Base-by-base conservation (phyloP, 2,888 invertebrate species). In the Heteromurus nitidus region DNA sequence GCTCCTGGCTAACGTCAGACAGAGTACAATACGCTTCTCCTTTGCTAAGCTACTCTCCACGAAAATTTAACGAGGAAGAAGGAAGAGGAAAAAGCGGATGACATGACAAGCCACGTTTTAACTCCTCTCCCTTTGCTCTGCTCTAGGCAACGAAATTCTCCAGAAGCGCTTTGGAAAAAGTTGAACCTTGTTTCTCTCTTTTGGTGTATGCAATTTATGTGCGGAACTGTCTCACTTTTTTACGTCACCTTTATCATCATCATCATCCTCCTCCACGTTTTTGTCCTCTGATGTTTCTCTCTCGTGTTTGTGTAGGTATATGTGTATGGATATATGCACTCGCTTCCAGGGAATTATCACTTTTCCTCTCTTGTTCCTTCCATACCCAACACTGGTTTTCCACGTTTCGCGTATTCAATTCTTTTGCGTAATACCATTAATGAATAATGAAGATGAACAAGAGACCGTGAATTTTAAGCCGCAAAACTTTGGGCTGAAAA, bases 371-470 rank as follows among this genome's bases (percentile, higher is more conserved):
- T n/a, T n/a, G n/a, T 30, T 20, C 20, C 58, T 18, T 68, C 28
- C 68, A 22, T 20, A 36, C 36, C 5, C 36, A 5, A 31, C 31
- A 24, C 7, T 9, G 22, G 7, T 58, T 58, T 58, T 58, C 26
- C 9, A 5, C 2, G 30, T 22, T 24, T 30, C 11, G 28, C 42
- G n/a, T n/a, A n/a, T n/a, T n/a, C n/a, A n/a, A n/a, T n/a, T 53
- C 30, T 44, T 20, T 22, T 44, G 31, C 36, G 22, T 75, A 67
- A 58, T 55, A 55, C 67, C 62, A 69, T 77, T 77, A 77, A 77
- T 77, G 69, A 68, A 69, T 69, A 77, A 77, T 77, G 77, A 77
- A 77, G 77, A 77, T 77, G 77, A 77, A 77, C 69, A 68, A 77
- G n/a, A n/a, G 77, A 77, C 77, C 77, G 69, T 77, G 77, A 77